phyloP scores from a whole-genome alignment of 1,140 invertebrate species.

The Pygmarrhopalites habei region DNA sequence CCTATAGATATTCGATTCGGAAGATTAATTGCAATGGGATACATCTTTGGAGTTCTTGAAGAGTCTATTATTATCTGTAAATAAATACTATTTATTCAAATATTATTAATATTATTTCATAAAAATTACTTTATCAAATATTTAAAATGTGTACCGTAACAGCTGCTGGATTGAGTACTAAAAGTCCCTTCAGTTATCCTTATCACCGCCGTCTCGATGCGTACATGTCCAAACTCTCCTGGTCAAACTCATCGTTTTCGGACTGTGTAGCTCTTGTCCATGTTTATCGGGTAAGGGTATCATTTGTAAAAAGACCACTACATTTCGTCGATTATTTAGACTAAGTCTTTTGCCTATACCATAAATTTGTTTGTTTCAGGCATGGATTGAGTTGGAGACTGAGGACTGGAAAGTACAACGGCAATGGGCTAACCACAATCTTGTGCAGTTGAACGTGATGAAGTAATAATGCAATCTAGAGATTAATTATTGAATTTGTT shows the following conservation, averaged over 20 bases:
- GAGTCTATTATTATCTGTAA: conserved; percentile 81
- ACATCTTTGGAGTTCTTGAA: conserved; percentile 74
- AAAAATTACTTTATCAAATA: neutral
- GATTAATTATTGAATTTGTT: too few relatives aligned
- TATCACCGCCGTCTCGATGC: conserved; percentile 62
- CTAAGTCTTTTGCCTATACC: too few relatives aligned
- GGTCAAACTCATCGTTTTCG: conserved; percentile 71
- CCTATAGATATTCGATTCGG: conserved; percentile 74
- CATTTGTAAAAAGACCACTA: neutral
- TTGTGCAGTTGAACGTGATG: conserved; percentile 56
- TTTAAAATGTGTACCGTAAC: conserved; percentile 42
- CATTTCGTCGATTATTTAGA: too few relatives aligned
- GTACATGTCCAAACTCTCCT: conserved; percentile 69
- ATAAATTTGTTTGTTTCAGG: conserved; percentile 22
- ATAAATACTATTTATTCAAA: too few relatives aligned
- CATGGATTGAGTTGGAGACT: conserved; percentile 15
- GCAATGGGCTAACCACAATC: conserved; percentile 69
- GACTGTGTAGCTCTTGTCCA: conserved; percentile 76
- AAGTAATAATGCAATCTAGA: too few relatives aligned
- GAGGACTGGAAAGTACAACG: too few relatives aligned
- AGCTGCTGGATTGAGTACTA: conserved; percentile 71
- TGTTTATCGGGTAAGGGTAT: conserved; percentile 61
- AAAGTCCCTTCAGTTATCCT: conserved; percentile 68
- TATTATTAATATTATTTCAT: too few relatives aligned
- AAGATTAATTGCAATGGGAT: conserved; percentile 79